Conservation (phyloP, 2,797 vertebrate genomes). For the Vespertilio murinus region DNA sequence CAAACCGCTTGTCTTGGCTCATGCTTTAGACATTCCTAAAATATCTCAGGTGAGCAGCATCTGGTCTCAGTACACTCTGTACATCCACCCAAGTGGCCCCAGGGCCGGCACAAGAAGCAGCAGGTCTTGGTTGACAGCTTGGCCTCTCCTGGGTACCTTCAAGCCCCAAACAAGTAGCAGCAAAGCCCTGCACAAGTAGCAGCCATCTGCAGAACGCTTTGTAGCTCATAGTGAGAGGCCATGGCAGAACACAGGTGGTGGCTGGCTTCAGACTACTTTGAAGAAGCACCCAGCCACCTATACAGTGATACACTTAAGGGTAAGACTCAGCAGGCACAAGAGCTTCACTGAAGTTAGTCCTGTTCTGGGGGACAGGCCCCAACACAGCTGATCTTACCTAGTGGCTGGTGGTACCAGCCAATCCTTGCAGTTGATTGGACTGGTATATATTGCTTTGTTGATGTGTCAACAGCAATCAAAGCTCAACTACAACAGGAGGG, state of each 20-base stretch:
- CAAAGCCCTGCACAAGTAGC: too few species aligned
- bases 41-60: not conserved
- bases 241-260: not conserved
- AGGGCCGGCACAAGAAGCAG: not conserved
- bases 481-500: not conserved
- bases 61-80: not conserved
- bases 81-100: not conserved
- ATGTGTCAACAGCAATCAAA: not conserved
- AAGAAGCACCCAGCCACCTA: not conserved
- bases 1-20: not conserved
- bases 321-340: not conserved
- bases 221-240: not conserved
- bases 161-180: not conserved
- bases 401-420: not conserved
- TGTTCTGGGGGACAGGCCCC: not conserved
- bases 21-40: not conserved
- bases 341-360: not conserved
- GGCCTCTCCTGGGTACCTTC: not conserved
- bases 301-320: not conserved
- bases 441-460: not conserved
- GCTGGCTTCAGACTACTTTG: not conserved
- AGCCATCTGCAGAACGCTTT: not conserved
- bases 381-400: not conserved
- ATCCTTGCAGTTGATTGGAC: not conserved
- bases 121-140: not conserved